These are phyloP conservation scores for Alouatta caraya DNA, from an alignment of 2,797 vertebrate species.

Conservation along the genomic window DNA sequence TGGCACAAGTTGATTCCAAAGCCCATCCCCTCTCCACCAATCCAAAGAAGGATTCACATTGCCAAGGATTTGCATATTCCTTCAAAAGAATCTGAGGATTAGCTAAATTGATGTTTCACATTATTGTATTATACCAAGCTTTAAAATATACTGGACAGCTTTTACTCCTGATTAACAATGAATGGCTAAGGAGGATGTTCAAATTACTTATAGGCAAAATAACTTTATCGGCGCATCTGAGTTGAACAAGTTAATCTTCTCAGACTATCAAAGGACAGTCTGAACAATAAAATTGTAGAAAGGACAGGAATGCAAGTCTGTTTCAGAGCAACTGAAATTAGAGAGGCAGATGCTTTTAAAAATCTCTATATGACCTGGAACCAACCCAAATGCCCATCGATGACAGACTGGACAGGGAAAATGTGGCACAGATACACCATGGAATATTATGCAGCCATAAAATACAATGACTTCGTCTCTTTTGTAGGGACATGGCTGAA, in stretches of 20 bases:
- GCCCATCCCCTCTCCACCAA: background rate
- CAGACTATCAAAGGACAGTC: background rate
- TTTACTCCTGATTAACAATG: background rate
- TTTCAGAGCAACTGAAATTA: background rate
- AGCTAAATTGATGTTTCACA: background rate
- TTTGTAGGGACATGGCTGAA: too few relatives aligned
- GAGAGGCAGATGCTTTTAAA: background rate
- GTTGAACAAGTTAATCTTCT: background rate
- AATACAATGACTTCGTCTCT: too few relatives aligned
- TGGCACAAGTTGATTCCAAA: background rate
- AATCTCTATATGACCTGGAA: too few relatives aligned
- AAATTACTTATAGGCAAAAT: constrained; percentile 3
- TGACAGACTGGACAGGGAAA: too few relatives aligned
- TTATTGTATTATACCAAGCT: background rate
- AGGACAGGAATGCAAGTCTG: background rate
- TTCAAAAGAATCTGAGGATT: background rate
- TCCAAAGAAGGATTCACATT: background rate
- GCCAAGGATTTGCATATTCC: background rate
- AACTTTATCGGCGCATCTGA: background rate
- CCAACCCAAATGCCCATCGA: too few relatives aligned
- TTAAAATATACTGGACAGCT: background rate
- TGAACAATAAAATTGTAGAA: background rate
- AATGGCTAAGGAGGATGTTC: background rate
- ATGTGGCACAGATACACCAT: too few relatives aligned
- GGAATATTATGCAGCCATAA: too few relatives aligned